Base-by-base conservation (phyloP, 2,113 vertebrate species). In the Seriola rivoliana region DNA sequence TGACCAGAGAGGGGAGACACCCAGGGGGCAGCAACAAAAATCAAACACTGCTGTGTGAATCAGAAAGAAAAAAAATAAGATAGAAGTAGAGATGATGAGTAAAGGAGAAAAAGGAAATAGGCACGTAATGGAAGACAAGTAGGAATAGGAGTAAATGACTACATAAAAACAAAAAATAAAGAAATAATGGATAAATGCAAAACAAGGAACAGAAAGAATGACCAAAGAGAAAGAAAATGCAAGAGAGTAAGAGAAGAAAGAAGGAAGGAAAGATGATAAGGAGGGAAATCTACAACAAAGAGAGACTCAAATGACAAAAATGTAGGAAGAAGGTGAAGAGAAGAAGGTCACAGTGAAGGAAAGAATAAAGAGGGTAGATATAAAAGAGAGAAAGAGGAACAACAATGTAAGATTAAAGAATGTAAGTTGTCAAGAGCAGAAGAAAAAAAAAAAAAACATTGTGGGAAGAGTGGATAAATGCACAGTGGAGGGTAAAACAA, bases 1-100 rank as follows among this genome's bases (percentile, higher is more conserved):
- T 86, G 68, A 86, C 73, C 80, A 66, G 71, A 89, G 74, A 90
- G 67, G 54, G 21, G 11, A 70, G 52, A 48, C 62, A 64, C 68
- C 62, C 40, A 48, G 60, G 57, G 21, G 62, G 32, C 5, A 0
- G 29, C 65, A 50, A 70, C 59, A 50, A 48, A 34, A 52, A 25
- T 38, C 29, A 64, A 74, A 82, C 9, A 69, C 63, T 62, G 55
- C 11, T n/a, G 25, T 17, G 29, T 29, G 14, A 62, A n/a, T 13
- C 9, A 11, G 7, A 38, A 8, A 23, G n/a, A 59, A 60, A 23
- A 55, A 10, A 16, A 29, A 58, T 12, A 48, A 58, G n/a, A 50
- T 8, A 19, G 2, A 36, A 16, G 6, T 1, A 17, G 19, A 29
- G 7, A 50, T 63, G 11, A 57, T 44, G 21, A 54, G 48, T 14